A percentile compares a stretch with the other conserved stretches of the same genome.
Evolutionary conservation across 2,797 vertebrate genomes (phyloP).

Genomic region (Hafferia zeledoni): DNA sequence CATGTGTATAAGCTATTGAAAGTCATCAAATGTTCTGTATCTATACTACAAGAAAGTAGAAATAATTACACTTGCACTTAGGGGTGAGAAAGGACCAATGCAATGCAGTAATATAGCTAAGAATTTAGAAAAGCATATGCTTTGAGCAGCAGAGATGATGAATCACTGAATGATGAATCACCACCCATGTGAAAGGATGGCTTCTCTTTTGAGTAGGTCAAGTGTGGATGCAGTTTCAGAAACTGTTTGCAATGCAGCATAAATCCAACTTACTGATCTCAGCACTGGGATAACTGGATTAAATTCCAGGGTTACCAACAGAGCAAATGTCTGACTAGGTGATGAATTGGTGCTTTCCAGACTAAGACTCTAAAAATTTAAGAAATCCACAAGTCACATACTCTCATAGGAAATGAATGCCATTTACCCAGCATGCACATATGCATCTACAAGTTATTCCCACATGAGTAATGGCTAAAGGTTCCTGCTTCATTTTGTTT

Average conservation of each 20-base stretch:
- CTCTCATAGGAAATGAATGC: background rate
- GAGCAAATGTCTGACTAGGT: background rate
- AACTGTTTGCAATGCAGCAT: background rate
- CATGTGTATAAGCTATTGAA: background rate
- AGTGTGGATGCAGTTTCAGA: background rate
- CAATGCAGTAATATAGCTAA: background rate
- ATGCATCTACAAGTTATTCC: background rate
- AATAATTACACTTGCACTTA: background rate
- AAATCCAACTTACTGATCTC: background rate
- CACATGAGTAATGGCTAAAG: background rate
- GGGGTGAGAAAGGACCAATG: background rate
- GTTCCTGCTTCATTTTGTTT: background rate
- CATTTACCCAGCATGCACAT: background rate
- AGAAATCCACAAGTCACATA: background rate
- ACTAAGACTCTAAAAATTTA: background rate
- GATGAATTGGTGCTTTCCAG: background rate
- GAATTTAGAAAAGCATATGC: background rate
- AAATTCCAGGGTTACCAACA: background rate
- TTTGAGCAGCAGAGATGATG: background rate
- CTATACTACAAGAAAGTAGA: background rate
- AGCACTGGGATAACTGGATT: background rate
- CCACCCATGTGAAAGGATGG: fast-evolving
- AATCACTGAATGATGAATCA: background rate
- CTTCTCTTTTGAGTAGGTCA: background rate
- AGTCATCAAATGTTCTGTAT: background rate